Base-by-base conservation (phyloP, 2,797 vertebrate species). In the Spinus pinus region DNA sequence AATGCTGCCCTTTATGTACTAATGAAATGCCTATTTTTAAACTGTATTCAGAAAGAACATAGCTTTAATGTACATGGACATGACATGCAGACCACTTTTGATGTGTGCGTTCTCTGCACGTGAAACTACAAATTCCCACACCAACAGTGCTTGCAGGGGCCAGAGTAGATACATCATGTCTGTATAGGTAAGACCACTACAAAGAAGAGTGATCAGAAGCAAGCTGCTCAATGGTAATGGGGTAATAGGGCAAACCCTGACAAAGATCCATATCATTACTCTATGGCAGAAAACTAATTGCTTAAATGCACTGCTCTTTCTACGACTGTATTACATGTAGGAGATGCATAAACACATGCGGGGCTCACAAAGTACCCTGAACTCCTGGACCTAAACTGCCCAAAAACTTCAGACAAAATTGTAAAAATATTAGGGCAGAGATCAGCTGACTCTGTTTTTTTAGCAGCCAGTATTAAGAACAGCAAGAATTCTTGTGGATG, bases 81-180 rank as follows among this genome's bases (percentile, higher is more conserved):
- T 12, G 41, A 49, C 54, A 1, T 30, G 28, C 70, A 42, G 21
- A 78, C 3, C 2, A 0, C 15, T 71, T 35, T 17, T 47, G 33
- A 28, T 5, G 0, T 3, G 9, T 8, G 28, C 4, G 17, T 9
- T 47, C 61, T 47, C 53, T 9, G 2, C 1, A 5, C 28, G 44
- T 6, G 3, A 70, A 90, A 74, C 47, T 11, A 88, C 4, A n/a
- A 69, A 27, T 41, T 88, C 54, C 30, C 65, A 56, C 8, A 58
- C 13, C 75, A 90, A 39, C 42, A 67, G 33, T 14, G 58, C 56
- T 54, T 65, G 24, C 0, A 0, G 21, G n/a, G n/a, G 23, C 37
- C 61, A 70, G 25, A 31, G n/a, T 0, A 69, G 16, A 78, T 16
- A 37, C 2, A 51, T 15, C 28, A 18, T 1, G 12, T 51, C 56